A percentile compares a stretch with the other conserved stretches of the same genome.
Conservation (phyloP, 2,113 vertebrate genomes). For the Chunga burmeisteri region DNA sequence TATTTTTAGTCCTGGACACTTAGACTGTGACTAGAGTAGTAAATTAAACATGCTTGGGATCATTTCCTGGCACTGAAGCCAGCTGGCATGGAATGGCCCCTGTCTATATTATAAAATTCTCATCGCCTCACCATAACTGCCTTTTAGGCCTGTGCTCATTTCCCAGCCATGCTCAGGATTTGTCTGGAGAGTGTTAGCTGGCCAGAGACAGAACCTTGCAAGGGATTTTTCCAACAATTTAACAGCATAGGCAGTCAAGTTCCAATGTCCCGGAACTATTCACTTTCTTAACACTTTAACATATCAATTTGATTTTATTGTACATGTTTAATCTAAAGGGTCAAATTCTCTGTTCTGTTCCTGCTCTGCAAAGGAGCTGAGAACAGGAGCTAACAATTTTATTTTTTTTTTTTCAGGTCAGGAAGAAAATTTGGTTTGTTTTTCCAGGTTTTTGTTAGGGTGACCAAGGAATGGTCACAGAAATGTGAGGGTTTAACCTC, state of each 20-base stretch:
- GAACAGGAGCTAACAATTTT: neutral
- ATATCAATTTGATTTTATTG: neutral
- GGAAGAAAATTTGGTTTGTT: neutral
- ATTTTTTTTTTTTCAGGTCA: neutral
- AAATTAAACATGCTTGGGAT: constrained; percentile 1
- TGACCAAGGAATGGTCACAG: neutral
- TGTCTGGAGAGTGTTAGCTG: neutral
- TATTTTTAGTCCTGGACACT: constrained; percentile 16
- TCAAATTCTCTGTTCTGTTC: neutral
- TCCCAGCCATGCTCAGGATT: neutral
- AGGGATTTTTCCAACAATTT: neutral
- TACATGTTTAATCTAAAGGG: neutral
- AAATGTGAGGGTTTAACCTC: neutral
- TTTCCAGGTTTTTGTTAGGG: neutral
- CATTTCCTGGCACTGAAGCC: neutral
- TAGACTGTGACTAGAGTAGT: neutral
- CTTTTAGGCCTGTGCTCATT: neutral
- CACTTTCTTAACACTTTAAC: neutral
- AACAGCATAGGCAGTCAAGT: neutral
- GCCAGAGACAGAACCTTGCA: neutral
- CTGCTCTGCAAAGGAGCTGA: neutral
- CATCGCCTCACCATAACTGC: neutral
- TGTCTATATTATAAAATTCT: neutral
- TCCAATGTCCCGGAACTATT: neutral
- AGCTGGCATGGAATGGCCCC: neutral